These are phyloP conservation scores for Actenoides lindsayi DNA, from an alignment of 2,113 vertebrate species.

Conservation along the genomic window DNA sequence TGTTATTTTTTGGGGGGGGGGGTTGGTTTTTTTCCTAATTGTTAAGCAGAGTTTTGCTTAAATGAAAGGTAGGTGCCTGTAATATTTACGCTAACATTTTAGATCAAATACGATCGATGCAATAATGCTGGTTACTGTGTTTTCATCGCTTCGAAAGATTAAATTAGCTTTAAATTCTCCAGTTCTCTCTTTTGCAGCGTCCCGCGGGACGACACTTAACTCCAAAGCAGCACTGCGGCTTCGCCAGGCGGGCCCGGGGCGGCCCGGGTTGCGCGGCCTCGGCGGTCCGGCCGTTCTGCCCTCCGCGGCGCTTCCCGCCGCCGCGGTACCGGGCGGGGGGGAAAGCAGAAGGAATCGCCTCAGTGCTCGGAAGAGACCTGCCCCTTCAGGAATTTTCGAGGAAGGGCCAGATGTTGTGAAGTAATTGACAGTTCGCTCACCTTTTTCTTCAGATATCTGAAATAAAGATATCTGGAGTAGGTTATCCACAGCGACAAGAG, in stretches of 20 bases:
- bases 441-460: not conserved
- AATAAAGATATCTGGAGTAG: not conserved
- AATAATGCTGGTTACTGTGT: too few species aligned
- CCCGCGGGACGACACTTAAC: not conserved
- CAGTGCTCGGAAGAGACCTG: not conserved
- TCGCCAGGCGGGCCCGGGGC: not conserved
- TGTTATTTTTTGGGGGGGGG: not conserved
- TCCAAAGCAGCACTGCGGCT: not conserved
- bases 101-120: not conserved
- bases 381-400: fast-evolving
- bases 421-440: fast-evolving
- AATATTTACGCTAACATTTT: not conserved
- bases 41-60: not conserved
- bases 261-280: not conserved
- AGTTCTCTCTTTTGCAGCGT: not conserved
- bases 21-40: not conserved
- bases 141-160: not conserved
- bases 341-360: not conserved
- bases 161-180: fast-evolving
- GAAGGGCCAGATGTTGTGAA: too few species aligned
- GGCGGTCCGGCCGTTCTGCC: too few species aligned
- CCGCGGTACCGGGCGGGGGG: too few species aligned
- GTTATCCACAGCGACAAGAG: too few species aligned
- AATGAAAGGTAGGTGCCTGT: not conserved
- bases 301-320: not conserved